Percentiles rank a stretch among this genome's conserved stretches.
These are phyloP conservation scores for Lasioglossum zephyrum DNA, from an alignment of 2,888 invertebrate species.

Conservation along the genomic window DNA sequence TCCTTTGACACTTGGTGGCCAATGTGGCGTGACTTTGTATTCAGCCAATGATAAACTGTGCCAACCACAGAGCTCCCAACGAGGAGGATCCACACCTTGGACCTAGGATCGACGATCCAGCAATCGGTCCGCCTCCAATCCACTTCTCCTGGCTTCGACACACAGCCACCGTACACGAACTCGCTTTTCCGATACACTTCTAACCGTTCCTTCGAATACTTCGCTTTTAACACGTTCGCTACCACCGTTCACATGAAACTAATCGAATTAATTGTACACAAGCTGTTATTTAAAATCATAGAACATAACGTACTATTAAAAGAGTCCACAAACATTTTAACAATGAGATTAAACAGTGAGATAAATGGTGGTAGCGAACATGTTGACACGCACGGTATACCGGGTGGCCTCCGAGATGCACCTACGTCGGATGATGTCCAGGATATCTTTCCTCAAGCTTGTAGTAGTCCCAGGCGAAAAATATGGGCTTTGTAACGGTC, in stretches of 20 bases:
- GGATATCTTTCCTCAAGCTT: neutral
- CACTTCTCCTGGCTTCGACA: constrained; percentile 18
- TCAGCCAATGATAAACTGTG: neutral
- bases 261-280: too few relatives aligned
- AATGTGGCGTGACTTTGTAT: neutral
- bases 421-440: neutral
- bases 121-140: constrained; percentile 6
- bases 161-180: neutral
- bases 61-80: neutral
- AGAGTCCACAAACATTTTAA: neutral
- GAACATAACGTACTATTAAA: neutral
- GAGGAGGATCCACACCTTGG: neutral
- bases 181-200: neutral
- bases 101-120: neutral
- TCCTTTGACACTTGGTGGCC: neutral
- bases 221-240: neutral
- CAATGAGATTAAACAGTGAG: neutral
- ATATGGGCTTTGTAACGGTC: neutral
- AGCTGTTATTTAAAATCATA: neutral
- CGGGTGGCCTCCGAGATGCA: neutral
- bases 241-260: neutral
- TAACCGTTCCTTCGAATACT: neutral
- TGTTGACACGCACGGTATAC: neutral
- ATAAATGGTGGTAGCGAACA: neutral
- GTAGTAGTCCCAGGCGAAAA: neutral